Evolutionary conservation across 2,888 invertebrate species (phyloP).

Genomic region (Neuroscelio doddi): DNA sequence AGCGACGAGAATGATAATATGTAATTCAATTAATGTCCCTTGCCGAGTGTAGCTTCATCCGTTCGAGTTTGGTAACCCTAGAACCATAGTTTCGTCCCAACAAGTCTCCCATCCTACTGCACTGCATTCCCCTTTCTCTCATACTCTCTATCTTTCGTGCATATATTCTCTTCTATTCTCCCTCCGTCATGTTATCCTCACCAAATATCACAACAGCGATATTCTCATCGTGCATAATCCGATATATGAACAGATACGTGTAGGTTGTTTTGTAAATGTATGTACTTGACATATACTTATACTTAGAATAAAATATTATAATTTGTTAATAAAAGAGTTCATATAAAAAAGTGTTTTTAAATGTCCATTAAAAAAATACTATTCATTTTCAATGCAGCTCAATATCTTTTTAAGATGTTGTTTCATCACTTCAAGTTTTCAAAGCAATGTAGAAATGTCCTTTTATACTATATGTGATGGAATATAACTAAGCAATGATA

Average conservation of each 20-base stretch:
- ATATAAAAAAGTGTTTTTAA: too few relatives aligned
- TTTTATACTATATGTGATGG: too few relatives aligned
- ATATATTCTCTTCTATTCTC: slow-evolving; percentile 6
- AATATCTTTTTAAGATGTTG: too few relatives aligned
- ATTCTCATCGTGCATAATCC: slow-evolving; percentile 3
- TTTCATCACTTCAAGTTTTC: too few relatives aligned
- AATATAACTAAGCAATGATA: too few relatives aligned
- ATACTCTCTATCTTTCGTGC: slow-evolving; percentile 6
- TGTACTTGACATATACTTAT: too few relatives aligned
- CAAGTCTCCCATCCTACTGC: background rate
- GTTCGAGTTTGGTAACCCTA: slow-evolving; percentile 24
- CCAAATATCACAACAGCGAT: slow-evolving; percentile 8
- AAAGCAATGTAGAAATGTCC: too few relatives aligned
- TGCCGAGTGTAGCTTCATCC: slow-evolving; percentile 28
- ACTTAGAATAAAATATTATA: too few relatives aligned
- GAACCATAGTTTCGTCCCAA: slow-evolving; percentile 9
- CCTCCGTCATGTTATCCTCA: background rate
- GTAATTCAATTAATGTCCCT: slow-evolving; percentile 55
- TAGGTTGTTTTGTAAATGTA: background rate
- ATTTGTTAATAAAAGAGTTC: too few relatives aligned
- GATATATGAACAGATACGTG: background rate
- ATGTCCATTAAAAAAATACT: too few relatives aligned
- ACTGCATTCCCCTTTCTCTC: background rate
- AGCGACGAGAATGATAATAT: slow-evolving; percentile 53
- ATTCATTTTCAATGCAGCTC: too few relatives aligned